phyloP scores from a whole-genome alignment of 2,113 vertebrate species.

The Benitochromis conjunctus region DNA sequence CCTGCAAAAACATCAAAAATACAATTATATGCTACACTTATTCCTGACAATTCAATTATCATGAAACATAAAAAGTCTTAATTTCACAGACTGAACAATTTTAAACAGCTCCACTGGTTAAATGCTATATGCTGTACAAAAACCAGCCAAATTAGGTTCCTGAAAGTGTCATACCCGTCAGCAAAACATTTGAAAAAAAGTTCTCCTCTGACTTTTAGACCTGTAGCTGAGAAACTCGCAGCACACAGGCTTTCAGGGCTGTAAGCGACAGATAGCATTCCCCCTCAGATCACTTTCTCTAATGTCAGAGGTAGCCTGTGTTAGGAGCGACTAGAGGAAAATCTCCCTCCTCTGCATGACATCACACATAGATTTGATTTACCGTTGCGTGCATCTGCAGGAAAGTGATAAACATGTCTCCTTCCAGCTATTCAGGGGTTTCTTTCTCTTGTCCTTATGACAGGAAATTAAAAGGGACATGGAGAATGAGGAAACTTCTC shows the following conservation, averaged over 20 bases:
- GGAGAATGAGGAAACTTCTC: not conserved
- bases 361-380: constrained; percentile 40
- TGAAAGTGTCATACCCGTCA: not conserved
- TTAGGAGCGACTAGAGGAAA: constrained; percentile 26
- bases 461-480: not conserved
- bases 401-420: constrained; percentile 55
- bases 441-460: not conserved
- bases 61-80: constrained; percentile 52
- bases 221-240: not conserved
- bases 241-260: constrained; percentile 17
- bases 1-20: constrained; percentile 48
- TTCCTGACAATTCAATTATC: constrained; percentile 69
- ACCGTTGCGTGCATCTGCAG: constrained; percentile 27
- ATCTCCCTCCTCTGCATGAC: constrained; percentile 30
- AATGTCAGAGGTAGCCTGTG: constrained; percentile 36
- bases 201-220: constrained; percentile 13
- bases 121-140: not conserved
- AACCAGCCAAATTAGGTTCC: not conserved
- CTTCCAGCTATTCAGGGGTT: constrained; percentile 7
- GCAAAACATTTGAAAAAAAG: constrained; percentile 25
- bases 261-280: constrained; percentile 37
- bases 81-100: constrained; percentile 41
- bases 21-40: constrained; percentile 66
- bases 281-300: constrained; percentile 41
- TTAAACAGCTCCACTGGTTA: not conserved